phyloP scores from a whole-genome alignment of 1,140 invertebrate species.

The Apis cerana region DNA sequence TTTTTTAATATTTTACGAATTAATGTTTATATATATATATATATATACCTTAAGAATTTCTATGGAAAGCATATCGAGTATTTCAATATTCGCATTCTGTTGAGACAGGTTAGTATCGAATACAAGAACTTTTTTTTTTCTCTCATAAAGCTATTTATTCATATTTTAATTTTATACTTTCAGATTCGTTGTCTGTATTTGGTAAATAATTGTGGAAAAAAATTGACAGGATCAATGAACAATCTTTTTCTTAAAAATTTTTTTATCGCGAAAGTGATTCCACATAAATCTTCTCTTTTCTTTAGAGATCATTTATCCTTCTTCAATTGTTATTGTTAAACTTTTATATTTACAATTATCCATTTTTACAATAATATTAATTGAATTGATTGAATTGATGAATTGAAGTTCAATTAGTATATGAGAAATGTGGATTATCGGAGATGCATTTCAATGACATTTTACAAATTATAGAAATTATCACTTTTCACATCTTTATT shows the following conservation, averaged over 20 bases:
- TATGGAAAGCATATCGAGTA: neutral
- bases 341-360: neutral
- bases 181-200: neutral
- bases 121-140: neutral
- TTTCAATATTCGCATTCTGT: too few species aligned
- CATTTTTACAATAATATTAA: neutral
- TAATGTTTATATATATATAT: neutral
- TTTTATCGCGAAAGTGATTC: neutral
- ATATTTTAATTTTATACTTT: neutral
- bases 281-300: neutral
- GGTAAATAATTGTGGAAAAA: neutral
- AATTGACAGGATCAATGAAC: neutral
- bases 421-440: too few species aligned
- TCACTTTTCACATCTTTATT: neutral
- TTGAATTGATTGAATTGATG: too few species aligned
- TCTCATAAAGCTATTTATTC: neutral
- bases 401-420: too few species aligned
- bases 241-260: too few species aligned
- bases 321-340: neutral
- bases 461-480: neutral
- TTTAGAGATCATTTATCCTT: neutral
- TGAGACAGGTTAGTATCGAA: constrained; percentile 18
- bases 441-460: neutral
- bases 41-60: neutral
- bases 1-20: neutral